Conservation (phyloP, 2,797 vertebrate genomes). For the Ammospiza maritima region DNA sequence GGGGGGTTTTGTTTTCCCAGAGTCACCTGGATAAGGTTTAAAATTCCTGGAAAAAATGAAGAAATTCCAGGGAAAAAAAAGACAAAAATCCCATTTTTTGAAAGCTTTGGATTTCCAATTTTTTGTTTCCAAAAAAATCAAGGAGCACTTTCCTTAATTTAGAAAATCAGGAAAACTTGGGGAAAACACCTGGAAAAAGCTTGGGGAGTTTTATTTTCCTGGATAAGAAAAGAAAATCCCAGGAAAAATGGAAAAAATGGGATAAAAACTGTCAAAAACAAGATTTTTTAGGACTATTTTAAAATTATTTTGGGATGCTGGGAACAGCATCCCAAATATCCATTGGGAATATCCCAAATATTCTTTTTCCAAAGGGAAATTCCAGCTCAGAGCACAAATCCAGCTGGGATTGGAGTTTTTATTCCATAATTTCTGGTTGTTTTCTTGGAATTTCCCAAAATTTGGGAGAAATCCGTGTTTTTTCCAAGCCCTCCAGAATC, state of each 20-base stretch:
- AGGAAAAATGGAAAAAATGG: too few relatives aligned
- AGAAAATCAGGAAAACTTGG: background rate
- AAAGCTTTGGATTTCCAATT: background rate
- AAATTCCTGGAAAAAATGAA: background rate
- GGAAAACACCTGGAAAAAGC: background rate
- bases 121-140: background rate
- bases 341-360: background rate
- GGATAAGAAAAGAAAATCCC: background rate
- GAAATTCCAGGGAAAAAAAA: background rate
- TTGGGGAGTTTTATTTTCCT: background rate
- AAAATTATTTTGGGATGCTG: background rate
- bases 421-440: background rate
- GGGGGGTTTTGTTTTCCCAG: background rate
- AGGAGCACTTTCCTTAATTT: background rate
- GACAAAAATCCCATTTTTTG: background rate
- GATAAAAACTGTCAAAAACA: background rate
- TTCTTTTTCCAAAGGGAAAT: background rate
- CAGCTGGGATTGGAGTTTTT: background rate
- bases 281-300: background rate
- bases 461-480: accelerated
- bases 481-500: background rate
- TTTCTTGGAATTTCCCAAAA: background rate
- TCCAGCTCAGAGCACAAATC: background rate
- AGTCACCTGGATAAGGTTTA: background rate
- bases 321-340: background rate